These are phyloP conservation scores for Hofmannophila pseudospretella DNA, from an alignment of 2,888 invertebrate genomes.

Conservation along the genomic window DNA sequence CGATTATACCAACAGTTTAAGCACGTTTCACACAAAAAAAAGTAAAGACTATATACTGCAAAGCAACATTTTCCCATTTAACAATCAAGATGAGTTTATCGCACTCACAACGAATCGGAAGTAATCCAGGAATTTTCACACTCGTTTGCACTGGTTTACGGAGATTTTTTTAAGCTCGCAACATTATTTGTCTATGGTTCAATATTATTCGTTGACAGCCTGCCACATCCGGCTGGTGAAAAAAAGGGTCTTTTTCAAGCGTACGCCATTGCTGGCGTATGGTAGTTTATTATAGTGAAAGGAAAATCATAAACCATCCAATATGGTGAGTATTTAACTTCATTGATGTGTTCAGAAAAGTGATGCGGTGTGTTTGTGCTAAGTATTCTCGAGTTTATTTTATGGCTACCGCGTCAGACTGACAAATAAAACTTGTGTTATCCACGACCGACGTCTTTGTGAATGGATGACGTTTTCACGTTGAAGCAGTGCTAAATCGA, in stretches of 20 bases:
- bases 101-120: too few species aligned
- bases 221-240: constrained; percentile 54
- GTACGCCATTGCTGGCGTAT: constrained; percentile 94
- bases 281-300: constrained; percentile 83
- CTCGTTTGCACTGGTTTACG: too few species aligned
- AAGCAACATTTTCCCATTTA: too few species aligned
- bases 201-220: constrained; percentile 28
- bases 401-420: constrained; percentile 30
- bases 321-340: constrained; percentile 82
- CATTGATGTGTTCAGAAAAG: constrained; percentile 43
- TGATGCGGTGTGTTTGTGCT: constrained; percentile 38
- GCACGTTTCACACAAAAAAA: too few species aligned
- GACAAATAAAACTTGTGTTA: constrained; percentile 29
- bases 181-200: constrained; percentile 40
- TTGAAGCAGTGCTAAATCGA: constrained; percentile 39
- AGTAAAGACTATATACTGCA: too few species aligned
- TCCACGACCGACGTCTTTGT: constrained; percentile 53
- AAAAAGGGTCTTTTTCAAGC: constrained; percentile 84
- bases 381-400: constrained; percentile 50
- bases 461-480: constrained; percentile 66
- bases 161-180: constrained; percentile 22
- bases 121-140: too few species aligned
- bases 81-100: too few species aligned
- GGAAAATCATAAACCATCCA: constrained; percentile 90
- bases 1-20: too few species aligned